These are phyloP conservation scores for Drosophila fulvimacula DNA, from an alignment of 2,888 invertebrate genomes.

Conservation along the genomic window DNA sequence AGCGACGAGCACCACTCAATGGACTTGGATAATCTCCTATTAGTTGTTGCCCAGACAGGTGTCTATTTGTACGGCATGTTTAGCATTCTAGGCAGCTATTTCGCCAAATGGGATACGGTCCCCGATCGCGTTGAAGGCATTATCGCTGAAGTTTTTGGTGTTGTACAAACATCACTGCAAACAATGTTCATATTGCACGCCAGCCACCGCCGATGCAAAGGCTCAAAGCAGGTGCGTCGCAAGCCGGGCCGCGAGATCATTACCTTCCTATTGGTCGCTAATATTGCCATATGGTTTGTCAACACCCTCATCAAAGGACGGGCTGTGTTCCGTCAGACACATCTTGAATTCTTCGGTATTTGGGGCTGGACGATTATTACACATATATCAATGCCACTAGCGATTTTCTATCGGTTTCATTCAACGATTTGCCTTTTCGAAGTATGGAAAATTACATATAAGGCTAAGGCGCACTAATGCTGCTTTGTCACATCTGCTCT, in stretches of 20 bases:
- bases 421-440: constrained; percentile 96
- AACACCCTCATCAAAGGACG: constrained; percentile 94
- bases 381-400: constrained; percentile 94
- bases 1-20: constrained; percentile 85
- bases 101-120: constrained; percentile 83
- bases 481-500: not conserved
- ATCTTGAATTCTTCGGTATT: constrained; percentile 92
- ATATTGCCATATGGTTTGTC: constrained; percentile 94
- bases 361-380: constrained; percentile 97
- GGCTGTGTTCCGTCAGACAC: constrained; percentile 92
- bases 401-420: constrained; percentile 95
- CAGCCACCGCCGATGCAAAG: constrained; percentile 91
- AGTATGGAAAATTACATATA: constrained; percentile 96
- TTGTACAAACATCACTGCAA: constrained; percentile 92
- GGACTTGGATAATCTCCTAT: constrained; percentile 90
- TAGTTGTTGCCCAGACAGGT: constrained; percentile 94
- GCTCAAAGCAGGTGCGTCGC: constrained; percentile 88
- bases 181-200: constrained; percentile 91
- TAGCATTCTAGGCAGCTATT: constrained; percentile 89
- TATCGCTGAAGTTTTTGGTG: constrained; percentile 90
- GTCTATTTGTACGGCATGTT: constrained; percentile 95
- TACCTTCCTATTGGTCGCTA: constrained; percentile 92
- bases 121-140: constrained; percentile 87
- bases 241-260: constrained; percentile 94
- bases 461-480: constrained; percentile 86